phyloP scores from a whole-genome alignment of 2,797 vertebrate genomes.

The Enteromius viviparus region DNA sequence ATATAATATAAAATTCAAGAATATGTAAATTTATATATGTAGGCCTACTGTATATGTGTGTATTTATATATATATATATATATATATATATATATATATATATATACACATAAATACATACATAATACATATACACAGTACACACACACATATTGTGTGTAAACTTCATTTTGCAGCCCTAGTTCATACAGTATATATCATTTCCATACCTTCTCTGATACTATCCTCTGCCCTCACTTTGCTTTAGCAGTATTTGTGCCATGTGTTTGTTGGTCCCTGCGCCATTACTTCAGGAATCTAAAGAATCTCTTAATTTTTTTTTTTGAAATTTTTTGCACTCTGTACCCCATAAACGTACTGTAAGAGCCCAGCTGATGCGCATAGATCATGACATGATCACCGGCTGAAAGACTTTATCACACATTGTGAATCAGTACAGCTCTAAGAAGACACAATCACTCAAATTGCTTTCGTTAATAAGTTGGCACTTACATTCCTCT shows the following conservation, averaged over 20 bases:
- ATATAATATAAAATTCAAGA: too few relatives aligned
- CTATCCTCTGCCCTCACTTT: background rate
- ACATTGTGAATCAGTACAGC: slow-evolving; percentile 33
- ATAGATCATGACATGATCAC: slow-evolving; percentile 72
- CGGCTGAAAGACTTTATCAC: slow-evolving; percentile 50
- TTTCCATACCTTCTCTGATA: background rate
- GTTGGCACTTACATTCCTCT: slow-evolving; percentile 60
- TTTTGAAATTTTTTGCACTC: slow-evolving; percentile 59
- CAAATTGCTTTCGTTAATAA: slow-evolving; percentile 69
- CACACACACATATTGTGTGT: too few relatives aligned
- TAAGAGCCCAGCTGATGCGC: slow-evolving; percentile 56
- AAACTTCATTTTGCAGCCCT: too few relatives aligned
- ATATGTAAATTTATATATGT: too few relatives aligned
- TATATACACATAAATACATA: too few relatives aligned
- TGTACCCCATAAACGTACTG: slow-evolving; percentile 27
- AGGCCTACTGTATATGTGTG: too few relatives aligned
- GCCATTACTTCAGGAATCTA: background rate
- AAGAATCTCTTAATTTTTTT: background rate
- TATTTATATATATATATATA: too few relatives aligned
- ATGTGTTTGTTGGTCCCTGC: background rate
- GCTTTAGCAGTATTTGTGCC: background rate
- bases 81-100: too few relatives aligned
- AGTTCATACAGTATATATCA: too few relatives aligned
- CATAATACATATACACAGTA: too few relatives aligned
- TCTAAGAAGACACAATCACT: slow-evolving; percentile 56